Base-by-base conservation (phyloP, 92 coral and sea anemone species). In the Heliopora coerulea region DNA sequence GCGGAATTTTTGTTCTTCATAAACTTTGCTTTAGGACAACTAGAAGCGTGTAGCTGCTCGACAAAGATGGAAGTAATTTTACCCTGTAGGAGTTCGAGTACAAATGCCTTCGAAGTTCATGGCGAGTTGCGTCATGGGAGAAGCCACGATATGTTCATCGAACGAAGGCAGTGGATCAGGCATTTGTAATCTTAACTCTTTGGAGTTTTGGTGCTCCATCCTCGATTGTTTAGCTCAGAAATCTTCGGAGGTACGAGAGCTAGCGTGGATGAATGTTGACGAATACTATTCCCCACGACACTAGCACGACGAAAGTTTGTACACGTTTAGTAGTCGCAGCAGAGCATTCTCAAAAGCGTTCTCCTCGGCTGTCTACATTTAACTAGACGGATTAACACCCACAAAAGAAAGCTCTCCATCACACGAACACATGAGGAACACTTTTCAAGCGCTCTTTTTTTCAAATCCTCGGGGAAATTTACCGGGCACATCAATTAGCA, bases 121-220 rank as follows among this genome's bases (percentile, higher is more conserved):
- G 32, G 99, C 83, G 27, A 95, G 74, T 88, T 95, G 91, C 33
- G 99, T 86, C 78, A 95, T 86, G 31, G 99, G 99, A 42, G 99
- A 95, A 79, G 91, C 91, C 37, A 90, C 91, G 28, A 89, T 90
- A 19, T 2, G 63, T 54, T 70, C 77, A 28, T 62, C 3, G 44
- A 27, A 68, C 17, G 75, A 50, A 9, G 77, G 34, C 31, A 31
- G 26, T 3, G 15, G 31, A 14, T 49, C 77, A 33, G 62, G 63
- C 15, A 70, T 54, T 8, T 70, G 62, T 9, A 70, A 24, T 42
- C 30, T 70, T 18, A 70, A 34, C 26, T 70, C 77, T 15, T 39
- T 50, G 17, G 33, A 62, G 58, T 54, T 70, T 50, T 46, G 37
- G 21, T 40, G 40, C 74, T 70, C 77, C 77, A 70, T 70, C 24